Percentiles rank a stretch among this genome's conserved stretches.
Evolutionary conservation across 2,888 invertebrate genomes (phyloP).

Genomic region (Molanna angustata): DNA sequence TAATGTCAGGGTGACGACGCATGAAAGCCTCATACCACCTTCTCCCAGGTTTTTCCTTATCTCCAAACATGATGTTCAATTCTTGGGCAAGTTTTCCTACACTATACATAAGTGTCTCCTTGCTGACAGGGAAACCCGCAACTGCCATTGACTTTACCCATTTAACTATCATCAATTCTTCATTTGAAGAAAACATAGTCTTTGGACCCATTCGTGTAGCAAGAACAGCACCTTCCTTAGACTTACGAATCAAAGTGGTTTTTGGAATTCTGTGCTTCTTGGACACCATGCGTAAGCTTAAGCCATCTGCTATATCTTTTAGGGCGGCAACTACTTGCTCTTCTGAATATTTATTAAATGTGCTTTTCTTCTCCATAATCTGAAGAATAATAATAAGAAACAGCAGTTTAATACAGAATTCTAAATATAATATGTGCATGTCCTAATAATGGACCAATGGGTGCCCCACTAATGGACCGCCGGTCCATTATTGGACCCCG

Average conservation of each 20-base stretch:
- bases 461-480: too few species aligned
- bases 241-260: slow-evolving; percentile 24
- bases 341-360: too few species aligned
- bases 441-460: too few species aligned
- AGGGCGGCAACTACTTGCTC: too few species aligned
- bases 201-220: slow-evolving; percentile 32
- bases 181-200: slow-evolving; percentile 28
- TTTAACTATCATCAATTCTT: slow-evolving; percentile 30
- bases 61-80: slow-evolving; percentile 27
- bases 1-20: slow-evolving; percentile 30
- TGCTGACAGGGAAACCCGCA: slow-evolving; percentile 32
- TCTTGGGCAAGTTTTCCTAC: slow-evolving; percentile 27
- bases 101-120: slow-evolving; percentile 30
- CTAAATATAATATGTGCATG: too few species aligned
- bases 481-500: too few species aligned
- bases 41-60: slow-evolving; percentile 28
- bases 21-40: slow-evolving; percentile 27
- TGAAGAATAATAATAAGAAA: too few species aligned
- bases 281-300: too few species aligned
- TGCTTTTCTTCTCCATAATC: too few species aligned
- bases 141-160: slow-evolving; percentile 30
- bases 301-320: too few species aligned
- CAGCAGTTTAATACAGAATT: too few species aligned
- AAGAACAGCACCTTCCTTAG: slow-evolving; percentile 5
- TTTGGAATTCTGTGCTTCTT: slow-evolving; percentile 33